These are phyloP conservation scores for Mesitornis unicolor DNA, from an alignment of 2,113 vertebrate species.

Conservation along the genomic window DNA sequence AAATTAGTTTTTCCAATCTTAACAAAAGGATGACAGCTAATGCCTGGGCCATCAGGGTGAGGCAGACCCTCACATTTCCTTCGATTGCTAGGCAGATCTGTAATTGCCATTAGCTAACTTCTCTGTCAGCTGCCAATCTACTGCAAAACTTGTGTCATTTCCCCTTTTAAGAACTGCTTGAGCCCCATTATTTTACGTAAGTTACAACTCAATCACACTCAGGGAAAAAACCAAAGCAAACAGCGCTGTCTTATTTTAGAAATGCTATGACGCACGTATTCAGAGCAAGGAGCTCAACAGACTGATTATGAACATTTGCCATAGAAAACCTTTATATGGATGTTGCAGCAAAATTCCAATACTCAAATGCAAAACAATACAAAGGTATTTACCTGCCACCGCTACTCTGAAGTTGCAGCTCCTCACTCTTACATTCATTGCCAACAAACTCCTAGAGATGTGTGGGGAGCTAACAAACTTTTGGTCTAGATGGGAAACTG, in stretches of 20 bases:
- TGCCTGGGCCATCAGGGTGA: background rate
- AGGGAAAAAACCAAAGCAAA: background rate
- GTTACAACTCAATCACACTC: constrained; percentile 4
- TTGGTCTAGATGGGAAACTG: background rate
- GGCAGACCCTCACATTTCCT: background rate
- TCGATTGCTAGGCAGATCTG: background rate
- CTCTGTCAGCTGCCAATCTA: background rate
- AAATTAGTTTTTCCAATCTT: background rate
- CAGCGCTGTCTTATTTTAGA: background rate
- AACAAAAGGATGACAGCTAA: background rate
- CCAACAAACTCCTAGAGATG: background rate
- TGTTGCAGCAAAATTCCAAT: background rate
- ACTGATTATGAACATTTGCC: background rate
- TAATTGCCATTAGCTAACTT: background rate
- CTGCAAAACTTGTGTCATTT: background rate
- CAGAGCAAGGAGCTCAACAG: background rate
- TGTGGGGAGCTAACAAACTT: background rate
- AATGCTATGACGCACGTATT: background rate
- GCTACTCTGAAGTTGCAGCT: background rate
- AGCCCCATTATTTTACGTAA: constrained; percentile 4
- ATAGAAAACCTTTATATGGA: background rate
- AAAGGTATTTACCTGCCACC: background rate
- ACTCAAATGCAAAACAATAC: background rate
- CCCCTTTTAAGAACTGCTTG: background rate
- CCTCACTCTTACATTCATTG: background rate